Evolutionary conservation across 2,888 invertebrate species (phyloP), one percentile per base, ranked within the genome.

Genomic region (Notodonta dromedarius): DNA sequence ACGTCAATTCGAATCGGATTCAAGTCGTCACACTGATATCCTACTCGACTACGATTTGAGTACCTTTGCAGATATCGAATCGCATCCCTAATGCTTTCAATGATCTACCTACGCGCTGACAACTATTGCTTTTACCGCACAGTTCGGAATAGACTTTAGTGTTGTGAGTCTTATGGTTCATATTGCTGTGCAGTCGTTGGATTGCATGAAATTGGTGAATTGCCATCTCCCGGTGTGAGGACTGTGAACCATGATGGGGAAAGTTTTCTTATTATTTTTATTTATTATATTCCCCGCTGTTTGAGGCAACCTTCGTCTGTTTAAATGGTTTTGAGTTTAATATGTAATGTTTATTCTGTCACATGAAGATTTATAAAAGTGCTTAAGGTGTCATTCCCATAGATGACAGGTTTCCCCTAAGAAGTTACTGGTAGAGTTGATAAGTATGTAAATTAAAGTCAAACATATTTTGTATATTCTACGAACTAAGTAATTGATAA

Each of bases 231-330:
- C 82, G 78, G 80, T 81, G 79, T 82, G 84, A 85, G 78, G 79
- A 76, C 78, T 84, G 82, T 82, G 77, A 79, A 82, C 77, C 77
- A 71, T 86, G 89, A 92, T 90, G 90, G 89, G 86, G 82, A 92
- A 93, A 93, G 85, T 93, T 93, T 93, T 88, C 88, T 88, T 91
- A 91, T 91, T 91, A 91, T 90, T 91, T 88, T 90, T 92, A 89
- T 92, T 91, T 93, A 92, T 91, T 89, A 85, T 82, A 80, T 85
- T 82, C 82, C 86, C 88, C 75, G 86, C 87, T 86, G 88, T 76
- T 85, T 82, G 63, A 71, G 80, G 78, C 72, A 71, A 77, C 70
- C 76, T 78, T 72, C 76, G 66, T 71, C 67, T 73, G 70, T 74
- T 80, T 54, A 80, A 81, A 80, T 78, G 73, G 79, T 76, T 72